phyloP scores from a whole-genome alignment of 2,797 vertebrate genomes.

The Eurystomus glaucurus region DNA sequence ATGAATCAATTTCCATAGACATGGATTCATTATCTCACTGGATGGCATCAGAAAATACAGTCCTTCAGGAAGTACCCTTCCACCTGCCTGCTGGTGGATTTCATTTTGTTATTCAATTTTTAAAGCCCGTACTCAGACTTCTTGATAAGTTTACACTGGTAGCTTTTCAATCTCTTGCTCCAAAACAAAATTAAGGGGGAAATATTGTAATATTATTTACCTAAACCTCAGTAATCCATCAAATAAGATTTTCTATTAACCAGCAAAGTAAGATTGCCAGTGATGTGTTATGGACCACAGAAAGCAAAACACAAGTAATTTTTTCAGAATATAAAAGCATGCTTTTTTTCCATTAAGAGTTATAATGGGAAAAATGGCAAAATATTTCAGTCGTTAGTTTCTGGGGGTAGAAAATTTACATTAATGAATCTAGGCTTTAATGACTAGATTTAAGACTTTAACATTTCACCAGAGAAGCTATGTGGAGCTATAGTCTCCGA shows the following conservation, averaged over 20 bases:
- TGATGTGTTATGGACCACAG: not conserved
- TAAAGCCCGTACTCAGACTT: conserved; percentile 38
- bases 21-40: conserved; percentile 81
- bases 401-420: not conserved
- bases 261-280: not conserved
- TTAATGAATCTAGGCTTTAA: not conserved
- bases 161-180: conserved; percentile 54
- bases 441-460: not conserved
- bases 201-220: conserved; percentile 40
- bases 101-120: conserved; percentile 51
- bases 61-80: conserved; percentile 74
- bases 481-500: not conserved
- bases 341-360: not conserved
- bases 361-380: not conserved
- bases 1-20: conserved; percentile 85
- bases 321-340: not conserved
- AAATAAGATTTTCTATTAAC: conserved; percentile 10
- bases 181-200: conserved; percentile 38
- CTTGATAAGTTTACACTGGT: conserved; percentile 53
- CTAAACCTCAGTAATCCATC: conserved; percentile 17
- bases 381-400: not conserved
- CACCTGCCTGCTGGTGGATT: conserved; percentile 69
- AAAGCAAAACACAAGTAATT: not conserved
- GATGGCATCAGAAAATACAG: conserved; percentile 78
- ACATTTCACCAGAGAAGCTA: not conserved